Evolutionary conservation across 1,140 invertebrate genomes (phyloP), one percentile per base, ranked within the genome.

Genomic region (Nephila pilipes): DNA sequence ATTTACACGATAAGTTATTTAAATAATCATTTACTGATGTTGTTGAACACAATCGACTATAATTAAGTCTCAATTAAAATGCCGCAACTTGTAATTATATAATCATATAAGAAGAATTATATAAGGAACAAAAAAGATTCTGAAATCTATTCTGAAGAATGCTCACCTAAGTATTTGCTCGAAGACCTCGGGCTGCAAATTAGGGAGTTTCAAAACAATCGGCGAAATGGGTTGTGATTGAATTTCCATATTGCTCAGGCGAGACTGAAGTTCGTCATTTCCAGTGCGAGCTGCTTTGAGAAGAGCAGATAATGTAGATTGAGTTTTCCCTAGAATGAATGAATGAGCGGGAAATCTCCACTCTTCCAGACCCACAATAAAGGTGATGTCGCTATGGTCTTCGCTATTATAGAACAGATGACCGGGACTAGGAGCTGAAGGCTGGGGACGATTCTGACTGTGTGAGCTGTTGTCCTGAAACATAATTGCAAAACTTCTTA

Each of bases 281-380:
- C 25, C 55, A 57, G 81, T 16, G 10, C 55, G 97, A 96, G 96
- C 83, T 38, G 83, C 25, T 25, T 60, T 38, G 16, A 93, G 75
- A 5, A 93, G 58, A 25, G 92, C 75, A 29, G 58, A 22, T 22
- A 93, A 25, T 20, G 87, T 88, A 10, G 32, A 29, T 2, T 57
- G 69, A 2, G 46, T 81, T 38, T 93, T 93, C 20, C 36, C 95
- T 32, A 97, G 95, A 2, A 97, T 96, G 58, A 96, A 96, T 0
- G 96, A 96, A 95, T 97, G 97, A 6, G 97, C 97, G 2, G 97
- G 97, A 94, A 97, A 96, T 83, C 97, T 95, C 96, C 97, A 97
- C 94, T 95, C 95, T 87, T 97, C 96, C 32, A 96, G 95, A 18
- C 97, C 97, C 8, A 97, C 97, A 88, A 97, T 96, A 94, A 97